phyloP scores from a whole-genome alignment of 2,113 vertebrate species.

The Alces alces region DNA sequence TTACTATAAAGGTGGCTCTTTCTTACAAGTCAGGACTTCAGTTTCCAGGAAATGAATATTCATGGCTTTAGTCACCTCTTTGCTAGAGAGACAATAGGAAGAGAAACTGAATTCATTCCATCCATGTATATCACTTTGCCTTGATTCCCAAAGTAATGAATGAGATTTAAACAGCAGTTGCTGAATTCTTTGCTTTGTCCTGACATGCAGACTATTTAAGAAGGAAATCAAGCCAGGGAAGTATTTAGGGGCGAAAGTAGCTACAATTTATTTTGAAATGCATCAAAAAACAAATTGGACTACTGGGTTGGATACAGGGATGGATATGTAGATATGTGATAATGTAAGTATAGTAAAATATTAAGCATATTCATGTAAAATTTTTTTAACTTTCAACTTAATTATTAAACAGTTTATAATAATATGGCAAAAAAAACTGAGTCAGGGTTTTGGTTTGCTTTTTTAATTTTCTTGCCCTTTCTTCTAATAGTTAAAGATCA shows the following conservation, averaged over 20 bases:
- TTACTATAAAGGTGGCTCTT: background rate
- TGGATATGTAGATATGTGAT: background rate
- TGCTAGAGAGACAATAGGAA: conserved; percentile 11
- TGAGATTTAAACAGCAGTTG: conserved; percentile 38
- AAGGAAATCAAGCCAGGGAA: conserved; percentile 61
- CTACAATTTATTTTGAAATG: conserved; percentile 18
- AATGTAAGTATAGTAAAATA: conserved; percentile 3
- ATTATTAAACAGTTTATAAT: background rate
- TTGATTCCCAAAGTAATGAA: conserved; percentile 34
- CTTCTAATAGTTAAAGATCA: background rate
- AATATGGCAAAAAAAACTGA: background rate
- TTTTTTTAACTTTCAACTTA: conserved; percentile 26
- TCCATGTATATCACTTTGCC: background rate
- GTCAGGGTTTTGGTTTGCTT: background rate
- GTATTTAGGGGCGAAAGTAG: background rate
- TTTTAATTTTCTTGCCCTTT: background rate
- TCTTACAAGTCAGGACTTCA: conserved; percentile 7
- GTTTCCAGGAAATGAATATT: conserved; percentile 34
- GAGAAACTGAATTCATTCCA: conserved; percentile 26
- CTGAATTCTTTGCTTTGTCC: conserved; percentile 53
- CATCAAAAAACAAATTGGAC: background rate
- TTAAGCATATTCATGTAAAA: conserved; percentile 11
- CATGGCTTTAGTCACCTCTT: background rate
- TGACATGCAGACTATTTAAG: conserved; percentile 45
- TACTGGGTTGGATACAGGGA: background rate